Evolutionary conservation across 2,888 invertebrate species (phyloP).

Genomic region (Taenaris catops): DNA sequence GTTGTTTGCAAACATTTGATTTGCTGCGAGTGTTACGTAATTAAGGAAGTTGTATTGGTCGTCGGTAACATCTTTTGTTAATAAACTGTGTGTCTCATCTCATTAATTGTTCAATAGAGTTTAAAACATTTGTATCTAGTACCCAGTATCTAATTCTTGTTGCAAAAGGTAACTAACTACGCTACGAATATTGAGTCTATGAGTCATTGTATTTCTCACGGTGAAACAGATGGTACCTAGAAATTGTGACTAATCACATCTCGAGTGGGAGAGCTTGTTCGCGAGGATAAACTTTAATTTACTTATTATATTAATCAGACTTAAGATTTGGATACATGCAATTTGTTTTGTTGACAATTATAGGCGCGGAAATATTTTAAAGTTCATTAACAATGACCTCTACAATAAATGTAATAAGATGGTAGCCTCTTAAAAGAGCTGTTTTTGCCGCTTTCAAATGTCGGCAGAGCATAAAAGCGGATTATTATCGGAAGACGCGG

Average conservation of each 20-base stretch:
- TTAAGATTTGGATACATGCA: no score
- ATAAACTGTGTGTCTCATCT: constrained; percentile 23
- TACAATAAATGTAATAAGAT: constrained; percentile 29
- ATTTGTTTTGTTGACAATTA: no score
- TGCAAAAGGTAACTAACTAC: constrained; percentile 20
- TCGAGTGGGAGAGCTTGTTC: constrained; percentile 28
- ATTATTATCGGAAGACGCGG: no score
- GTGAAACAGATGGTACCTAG: constrained; percentile 42
- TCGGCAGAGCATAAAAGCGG: constrained; percentile 38
- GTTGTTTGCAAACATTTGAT: constrained; percentile 25
- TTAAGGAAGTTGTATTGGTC: constrained; percentile 22
- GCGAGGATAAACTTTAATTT: constrained; percentile 5
- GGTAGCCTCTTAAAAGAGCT: constrained; percentile 35
- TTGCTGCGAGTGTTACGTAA: constrained; percentile 19
- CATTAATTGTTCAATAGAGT: constrained; percentile 20
- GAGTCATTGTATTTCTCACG: constrained; percentile 53
- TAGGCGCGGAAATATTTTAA: no score
- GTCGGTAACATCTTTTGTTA: constrained; percentile 17
- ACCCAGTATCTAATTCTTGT: constrained; percentile 20
- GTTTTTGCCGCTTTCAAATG: constrained; percentile 32
- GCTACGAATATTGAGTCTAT: constrained; percentile 36
- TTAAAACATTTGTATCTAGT: constrained; percentile 15
- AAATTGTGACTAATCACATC: constrained; percentile 52
- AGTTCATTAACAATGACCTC: no score
- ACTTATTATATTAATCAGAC: no score